Base-by-base conservation (phyloP, 2,888 invertebrate genomes). In the Margaritifera margaritifera region DNA sequence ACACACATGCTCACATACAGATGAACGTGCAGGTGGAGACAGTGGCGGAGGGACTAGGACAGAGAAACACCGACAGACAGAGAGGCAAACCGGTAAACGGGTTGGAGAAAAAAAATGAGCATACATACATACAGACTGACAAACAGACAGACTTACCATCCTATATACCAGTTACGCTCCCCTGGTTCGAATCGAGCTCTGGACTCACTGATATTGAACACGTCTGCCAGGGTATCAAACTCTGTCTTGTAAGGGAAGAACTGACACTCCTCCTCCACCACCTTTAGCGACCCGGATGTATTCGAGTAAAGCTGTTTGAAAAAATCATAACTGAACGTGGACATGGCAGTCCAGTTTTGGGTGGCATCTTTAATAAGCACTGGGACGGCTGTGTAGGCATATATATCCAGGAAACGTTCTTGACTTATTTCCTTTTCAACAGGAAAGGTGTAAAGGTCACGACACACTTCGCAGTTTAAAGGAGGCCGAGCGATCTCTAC, bases 221-320 rank as follows among this genome's bases (percentile, higher is more conserved):
- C 96, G 72, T 98, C 95, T 64, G 92, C 91, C 0, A 98, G 91
- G 54, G 93, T 93, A 27, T 91, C 91, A 84, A 98, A 94, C 54
- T 95, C 95, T 0, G 97, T 97, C 90, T 95, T 87, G 90, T 98
- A 98, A 0, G 97, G 95, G 87, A 98, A 96, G 90, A 97, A 98
- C 89, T 97, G 97, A 80, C 98, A 98, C 77, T 94, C 93, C 52
- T 86, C 77, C n/a, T 84, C 84, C 0, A 75, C 75, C 3, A 77
- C 75, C 53, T 88, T 82, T 62, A 89, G 67, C 6, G 83, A 85
- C 5, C 87, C 82, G 62, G 88, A 84, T 59, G 91, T 91, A 50
- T 91, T 90, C 6, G 80, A 76, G 90, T 97, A 97, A 66, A 91
- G 70, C 27, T 86, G 90, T 77, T 94, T 94, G 89, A 98, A 96